phyloP scores from a whole-genome alignment of 2,797 vertebrate genomes.

The Gorsachius magnificus region DNA sequence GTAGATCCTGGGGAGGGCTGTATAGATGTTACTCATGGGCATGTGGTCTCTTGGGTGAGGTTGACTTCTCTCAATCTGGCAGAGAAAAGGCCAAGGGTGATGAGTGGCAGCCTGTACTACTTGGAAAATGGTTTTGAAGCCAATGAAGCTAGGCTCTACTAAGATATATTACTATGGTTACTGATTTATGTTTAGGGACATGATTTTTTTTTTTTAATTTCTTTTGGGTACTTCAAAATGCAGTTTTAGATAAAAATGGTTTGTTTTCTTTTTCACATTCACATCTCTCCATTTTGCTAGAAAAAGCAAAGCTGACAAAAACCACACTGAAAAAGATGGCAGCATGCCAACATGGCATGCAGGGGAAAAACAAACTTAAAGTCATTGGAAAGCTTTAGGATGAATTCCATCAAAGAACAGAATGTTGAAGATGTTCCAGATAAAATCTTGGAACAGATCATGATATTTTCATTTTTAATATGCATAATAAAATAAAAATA shows the following conservation, averaged over 20 bases:
- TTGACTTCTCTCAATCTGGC: background rate
- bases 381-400: constrained; percentile 26
- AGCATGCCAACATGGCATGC: background rate
- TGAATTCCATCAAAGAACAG: constrained; percentile 41
- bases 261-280: background rate
- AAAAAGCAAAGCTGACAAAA: background rate
- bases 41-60: background rate
- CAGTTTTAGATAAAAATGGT: background rate
- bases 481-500: constrained; percentile 16
- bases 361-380: constrained; percentile 35
- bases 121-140: background rate
- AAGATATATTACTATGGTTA: background rate
- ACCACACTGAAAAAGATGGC: background rate
- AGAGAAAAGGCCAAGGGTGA: background rate
- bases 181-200: background rate
- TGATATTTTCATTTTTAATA: constrained; percentile 49
- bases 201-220: background rate
- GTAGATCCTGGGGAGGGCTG: background rate
- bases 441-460: constrained; percentile 35
- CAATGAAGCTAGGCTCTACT: background rate
- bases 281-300: background rate
- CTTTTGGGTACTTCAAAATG: background rate
- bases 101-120: background rate
- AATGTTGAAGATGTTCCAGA: constrained; percentile 52
- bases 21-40: background rate